Evolutionary conservation across 2,797 vertebrate genomes (phyloP).

Genomic region (Lacerta viridis): DNA sequence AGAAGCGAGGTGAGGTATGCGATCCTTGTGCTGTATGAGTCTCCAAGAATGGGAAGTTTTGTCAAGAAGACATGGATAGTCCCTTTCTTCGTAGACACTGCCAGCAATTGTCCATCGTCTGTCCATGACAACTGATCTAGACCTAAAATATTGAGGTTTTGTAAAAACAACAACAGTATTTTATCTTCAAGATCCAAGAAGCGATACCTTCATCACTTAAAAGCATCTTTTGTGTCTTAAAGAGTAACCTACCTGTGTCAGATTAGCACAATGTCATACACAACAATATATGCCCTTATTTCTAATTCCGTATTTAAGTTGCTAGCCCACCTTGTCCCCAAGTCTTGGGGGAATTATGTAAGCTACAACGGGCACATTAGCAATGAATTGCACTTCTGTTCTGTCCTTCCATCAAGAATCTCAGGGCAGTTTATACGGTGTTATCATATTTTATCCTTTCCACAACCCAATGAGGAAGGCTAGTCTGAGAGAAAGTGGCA

Average conservation of each 20-base stretch:
- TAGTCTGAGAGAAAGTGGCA: neutral
- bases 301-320: neutral
- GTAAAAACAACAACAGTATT: neutral
- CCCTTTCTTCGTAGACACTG: conserved; percentile 90
- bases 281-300: neutral
- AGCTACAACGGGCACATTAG: neutral
- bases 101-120: conserved; percentile 95
- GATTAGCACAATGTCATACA: neutral
- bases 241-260: neutral
- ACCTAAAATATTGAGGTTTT: conserved; percentile 81
- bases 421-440: neutral
- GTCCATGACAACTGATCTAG: conserved; percentile 94
- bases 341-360: neutral
- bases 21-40: conserved; percentile 89
- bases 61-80: conserved; percentile 94
- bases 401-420: neutral
- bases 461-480: neutral
- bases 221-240: neutral
- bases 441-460: neutral
- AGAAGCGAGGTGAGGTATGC: conserved; percentile 96
- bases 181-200: conserved; percentile 14
- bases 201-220: neutral
- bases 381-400: neutral
- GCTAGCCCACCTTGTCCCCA: neutral
- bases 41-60: conserved; percentile 93